Evolutionary conservation across 2,888 invertebrate species (phyloP), one percentile per base, ranked within the genome.

Genomic region (Lasioglossum oenotherae): DNA sequence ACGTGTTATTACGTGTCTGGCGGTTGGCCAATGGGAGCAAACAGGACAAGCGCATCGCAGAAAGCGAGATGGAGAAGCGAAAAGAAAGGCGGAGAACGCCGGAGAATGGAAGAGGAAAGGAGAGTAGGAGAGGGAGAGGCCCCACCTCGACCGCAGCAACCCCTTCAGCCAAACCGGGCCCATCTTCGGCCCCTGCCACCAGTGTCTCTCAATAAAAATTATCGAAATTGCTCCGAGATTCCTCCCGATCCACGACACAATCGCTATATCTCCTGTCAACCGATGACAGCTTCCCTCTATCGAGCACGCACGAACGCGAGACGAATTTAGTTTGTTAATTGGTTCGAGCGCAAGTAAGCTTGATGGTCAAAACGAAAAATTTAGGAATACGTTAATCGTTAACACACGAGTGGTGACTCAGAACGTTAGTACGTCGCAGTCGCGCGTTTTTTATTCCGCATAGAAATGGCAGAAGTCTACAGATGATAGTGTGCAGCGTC

Each of bases 1-100:
- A 94, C 94, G 91, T 94, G 91, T 95, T 93, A 95, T 95, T 95
- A 94, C 91, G 92, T 92, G 94, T 95, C 94, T 94, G 94, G 94
- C 91, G 91, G 89, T 88, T 90, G 91, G 89, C 84, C 86, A 88
- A 89, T 80, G 78, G 80, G 78, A 83, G 82, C 64, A 84, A 88
- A 84, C 3, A 35, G 35, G 67, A 67, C 67, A 19, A 35, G 2
- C 67, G 35, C 19, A 19, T 19, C 67, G 35, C 14, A 91, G 81
- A 83, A 81, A 86, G 81, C 85, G 74, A 75, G 49, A 74, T 41
- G 46, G 86, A 75, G 84, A 87, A 80, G 67, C 38, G 75, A 82
- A 80, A 72, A 83, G 82, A 79, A 80, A 74, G 77, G 35, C 67
- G 67, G 67, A 35, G 35, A 10, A 67, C 67, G 67, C 10, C 67